Evolutionary conservation across 2,113 vertebrate species (phyloP), one percentile per base, ranked within the genome.

Genomic region (Trogon melanurus): DNA sequence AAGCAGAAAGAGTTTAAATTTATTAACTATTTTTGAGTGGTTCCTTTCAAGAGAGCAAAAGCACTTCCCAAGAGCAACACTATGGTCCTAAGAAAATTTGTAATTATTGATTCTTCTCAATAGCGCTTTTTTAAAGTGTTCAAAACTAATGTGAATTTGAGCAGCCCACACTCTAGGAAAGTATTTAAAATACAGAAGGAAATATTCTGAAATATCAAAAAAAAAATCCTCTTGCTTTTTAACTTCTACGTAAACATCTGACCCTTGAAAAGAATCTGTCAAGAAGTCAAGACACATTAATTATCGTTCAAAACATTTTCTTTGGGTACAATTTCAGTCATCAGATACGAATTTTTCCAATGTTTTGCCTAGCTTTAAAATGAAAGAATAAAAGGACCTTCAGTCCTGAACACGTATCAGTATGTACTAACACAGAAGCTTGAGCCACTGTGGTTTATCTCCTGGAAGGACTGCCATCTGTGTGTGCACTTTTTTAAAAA

Each of bases 291-390:
- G 95, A 70, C 15, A 72, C n/a, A 86, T 58, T 78, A 6, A 67
- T 53, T 67, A 88, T 60, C 26, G 87, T 84, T 50, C 34, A 79
- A 93, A 95, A 93, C 13, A 81, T 81, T 93, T 91, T 71, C 47
- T 67, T 84, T 75, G 48, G 38, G 30, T 78, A 80, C 20, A 29
- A 58, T 53, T 32, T 71, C 54, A 84, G 44, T 11, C 38, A 86
- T 26, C 44, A 88, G 51, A 70, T 38, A 71, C 1, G 3, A 88
- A 32, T 86, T 85, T 88, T 79, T 9, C 58, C 38, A 21, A 9
- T 64, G 18, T 78, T 95, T 81, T 81, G 25, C 51, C 86, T 67
- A 72, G 23, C 48, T 95, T 81, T 75, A 75, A 91, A 60, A 71
- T 48, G 23, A 48, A 81, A 74, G 26, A 70, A 80, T 62, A 65